phyloP scores from a whole-genome alignment of 2,888 invertebrate genomes.

The Stomorhina lunata region DNA sequence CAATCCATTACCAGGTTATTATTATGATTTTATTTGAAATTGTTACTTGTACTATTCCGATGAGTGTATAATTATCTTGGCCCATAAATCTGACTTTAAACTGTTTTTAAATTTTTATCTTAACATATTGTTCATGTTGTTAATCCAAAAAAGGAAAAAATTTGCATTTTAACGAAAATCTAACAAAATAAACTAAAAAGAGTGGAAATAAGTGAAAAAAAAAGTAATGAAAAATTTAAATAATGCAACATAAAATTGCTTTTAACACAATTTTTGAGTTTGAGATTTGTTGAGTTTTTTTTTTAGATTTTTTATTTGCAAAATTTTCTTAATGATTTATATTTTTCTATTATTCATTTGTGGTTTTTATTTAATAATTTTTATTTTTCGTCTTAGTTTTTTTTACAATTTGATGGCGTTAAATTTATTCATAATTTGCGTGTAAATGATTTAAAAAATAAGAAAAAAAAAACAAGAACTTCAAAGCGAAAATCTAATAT shows the following conservation, averaged over 20 bases:
- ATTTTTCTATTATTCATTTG: slow-evolving; percentile 66
- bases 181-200: neutral
- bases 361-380: slow-evolving; percentile 30
- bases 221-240: slow-evolving; percentile 52
- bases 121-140: slow-evolving; percentile 62
- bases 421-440: slow-evolving; percentile 66
- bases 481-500: no score
- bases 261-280: slow-evolving; percentile 61
- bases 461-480: no score
- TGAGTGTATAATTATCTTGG: slow-evolving; percentile 47
- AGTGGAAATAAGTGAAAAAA: neutral
- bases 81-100: slow-evolving; percentile 61
- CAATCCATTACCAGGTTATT: no score
- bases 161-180: slow-evolving; percentile 58
- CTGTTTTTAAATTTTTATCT: slow-evolving; percentile 58
- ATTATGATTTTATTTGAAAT: no score
- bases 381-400: slow-evolving; percentile 14
- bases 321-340: slow-evolving; percentile 59
- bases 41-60: no score
- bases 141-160: slow-evolving; percentile 37
- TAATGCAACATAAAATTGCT: slow-evolving; percentile 66
- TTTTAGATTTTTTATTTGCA: slow-evolving; percentile 32
- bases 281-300: neutral
- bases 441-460: slow-evolving; percentile 58
- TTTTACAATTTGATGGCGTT: slow-evolving; percentile 61